Evolutionary conservation across 2,888 invertebrate species (phyloP).

Genomic region (Lasioglossum malachurum): DNA sequence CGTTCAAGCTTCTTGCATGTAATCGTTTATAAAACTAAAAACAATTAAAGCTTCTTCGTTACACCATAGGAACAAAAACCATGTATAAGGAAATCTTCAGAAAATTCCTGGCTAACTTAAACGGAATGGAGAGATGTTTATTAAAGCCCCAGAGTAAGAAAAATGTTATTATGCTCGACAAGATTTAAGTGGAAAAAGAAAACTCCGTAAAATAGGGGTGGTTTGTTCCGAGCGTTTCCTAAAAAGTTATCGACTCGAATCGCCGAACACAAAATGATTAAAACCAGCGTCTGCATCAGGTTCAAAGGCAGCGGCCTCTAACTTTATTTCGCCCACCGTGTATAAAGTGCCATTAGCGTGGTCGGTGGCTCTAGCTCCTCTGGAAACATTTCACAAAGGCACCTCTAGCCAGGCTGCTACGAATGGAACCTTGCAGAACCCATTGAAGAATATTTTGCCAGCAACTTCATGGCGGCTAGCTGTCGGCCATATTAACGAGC

Average conservation of each 20-base stretch:
- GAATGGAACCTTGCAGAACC: background rate
- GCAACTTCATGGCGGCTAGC: background rate
- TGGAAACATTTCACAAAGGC: conserved; percentile 3
- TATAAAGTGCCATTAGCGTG: conserved; percentile 9
- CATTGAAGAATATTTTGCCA: background rate
- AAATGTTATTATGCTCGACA: background rate
- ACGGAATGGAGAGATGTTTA: background rate
- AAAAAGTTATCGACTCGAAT: background rate
- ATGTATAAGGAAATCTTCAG: background rate
- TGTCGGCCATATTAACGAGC: conserved; percentile 6
- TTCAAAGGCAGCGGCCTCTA: background rate
- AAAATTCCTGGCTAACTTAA: background rate
- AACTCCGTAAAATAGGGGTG: background rate
- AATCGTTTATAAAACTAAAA: background rate
- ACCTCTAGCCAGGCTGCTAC: background rate
- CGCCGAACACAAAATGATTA: background rate
- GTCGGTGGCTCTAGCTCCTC: background rate
- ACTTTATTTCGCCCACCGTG: conserved; percentile 9
- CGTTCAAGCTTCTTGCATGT: background rate
- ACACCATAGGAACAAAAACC: background rate
- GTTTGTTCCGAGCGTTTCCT: background rate
- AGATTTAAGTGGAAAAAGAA: no score
- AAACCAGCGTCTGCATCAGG: background rate
- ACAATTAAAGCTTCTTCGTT: background rate
- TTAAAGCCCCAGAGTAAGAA: background rate